Evolutionary conservation across 2,797 vertebrate genomes (phyloP).

Genomic region (Pseudotriccus pelzelni): DNA sequence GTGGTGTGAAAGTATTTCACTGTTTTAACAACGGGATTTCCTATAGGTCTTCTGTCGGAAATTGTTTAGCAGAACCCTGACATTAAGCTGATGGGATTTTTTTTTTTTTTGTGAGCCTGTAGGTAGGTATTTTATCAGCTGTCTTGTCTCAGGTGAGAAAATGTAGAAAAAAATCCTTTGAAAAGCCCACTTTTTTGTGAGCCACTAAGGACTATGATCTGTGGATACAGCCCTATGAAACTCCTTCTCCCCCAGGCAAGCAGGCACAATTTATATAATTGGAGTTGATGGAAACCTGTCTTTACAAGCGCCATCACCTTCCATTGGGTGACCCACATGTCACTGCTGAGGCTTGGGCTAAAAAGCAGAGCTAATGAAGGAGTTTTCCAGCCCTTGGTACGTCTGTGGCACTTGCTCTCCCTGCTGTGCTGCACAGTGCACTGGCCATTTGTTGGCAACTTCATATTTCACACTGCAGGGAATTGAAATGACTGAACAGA

Average conservation of each 20-base stretch:
- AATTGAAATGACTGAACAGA: constrained; percentile 78
- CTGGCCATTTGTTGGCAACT: constrained; percentile 77
- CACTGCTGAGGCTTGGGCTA: constrained; percentile 1
- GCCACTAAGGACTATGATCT: background rate
- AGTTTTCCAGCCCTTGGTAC: constrained; percentile 57
- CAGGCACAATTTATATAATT: background rate
- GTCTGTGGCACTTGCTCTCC: constrained; percentile 67
- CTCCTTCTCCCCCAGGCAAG: background rate
- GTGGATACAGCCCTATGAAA: background rate
- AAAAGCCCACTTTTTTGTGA: background rate
- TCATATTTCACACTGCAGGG: constrained; percentile 79
- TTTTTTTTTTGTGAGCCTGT: background rate
- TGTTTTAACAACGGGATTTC: background rate
- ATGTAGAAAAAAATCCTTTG: background rate
- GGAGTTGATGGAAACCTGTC: background rate
- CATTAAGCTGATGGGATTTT: background rate
- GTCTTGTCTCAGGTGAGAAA: background rate
- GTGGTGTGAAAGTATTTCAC: background rate
- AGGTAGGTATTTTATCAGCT: background rate
- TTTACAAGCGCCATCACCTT: background rate
- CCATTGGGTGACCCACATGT: background rate
- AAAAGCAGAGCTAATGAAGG: constrained; percentile 64
- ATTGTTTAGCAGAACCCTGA: background rate
- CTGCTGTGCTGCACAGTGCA: constrained; percentile 61
- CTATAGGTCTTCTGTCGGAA: background rate